phyloP scores from a whole-genome alignment of 64 coral and sea anemone species.

The Cladopsammia gracilis region DNA sequence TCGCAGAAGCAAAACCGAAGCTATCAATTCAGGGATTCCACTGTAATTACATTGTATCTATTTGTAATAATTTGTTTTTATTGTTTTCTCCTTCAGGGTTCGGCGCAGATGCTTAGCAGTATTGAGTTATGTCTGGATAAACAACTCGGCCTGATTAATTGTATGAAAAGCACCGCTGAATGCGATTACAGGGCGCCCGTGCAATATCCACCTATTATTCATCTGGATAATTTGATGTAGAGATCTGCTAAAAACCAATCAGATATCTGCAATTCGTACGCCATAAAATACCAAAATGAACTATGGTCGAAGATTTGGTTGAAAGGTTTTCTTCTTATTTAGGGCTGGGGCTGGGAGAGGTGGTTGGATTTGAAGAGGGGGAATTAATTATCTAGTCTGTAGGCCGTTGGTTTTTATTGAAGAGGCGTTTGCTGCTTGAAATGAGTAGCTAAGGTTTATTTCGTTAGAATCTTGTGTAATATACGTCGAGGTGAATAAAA shows the following conservation, averaged over 20 bases:
- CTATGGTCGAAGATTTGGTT: no score
- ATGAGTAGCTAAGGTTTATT: no score
- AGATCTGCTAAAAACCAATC: neutral
- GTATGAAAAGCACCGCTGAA: neutral
- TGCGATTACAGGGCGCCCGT: conserved; percentile 23
- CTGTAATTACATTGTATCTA: no score
- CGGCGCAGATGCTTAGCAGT: neutral
- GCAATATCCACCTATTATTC: conserved; percentile 47
- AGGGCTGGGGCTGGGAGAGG: no score
- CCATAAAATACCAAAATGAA: neutral
- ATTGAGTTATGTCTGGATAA: conserved; percentile 64
- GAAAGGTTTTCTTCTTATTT: no score
- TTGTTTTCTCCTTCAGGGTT: neutral
- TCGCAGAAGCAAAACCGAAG: no score
- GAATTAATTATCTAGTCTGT: no score
- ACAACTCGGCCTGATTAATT: conserved; percentile 4
- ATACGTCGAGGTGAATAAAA: no score
- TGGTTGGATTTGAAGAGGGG: neutral
- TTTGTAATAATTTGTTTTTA: neutral
- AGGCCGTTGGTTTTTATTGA: no score
- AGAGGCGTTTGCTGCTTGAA: no score
- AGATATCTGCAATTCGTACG: neutral
- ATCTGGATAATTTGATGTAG: neutral
- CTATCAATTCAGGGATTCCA: no score
- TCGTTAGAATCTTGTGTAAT: no score